Base-by-base conservation (phyloP, 2,113 vertebrate genomes). In the Donacobius atricapilla region DNA sequence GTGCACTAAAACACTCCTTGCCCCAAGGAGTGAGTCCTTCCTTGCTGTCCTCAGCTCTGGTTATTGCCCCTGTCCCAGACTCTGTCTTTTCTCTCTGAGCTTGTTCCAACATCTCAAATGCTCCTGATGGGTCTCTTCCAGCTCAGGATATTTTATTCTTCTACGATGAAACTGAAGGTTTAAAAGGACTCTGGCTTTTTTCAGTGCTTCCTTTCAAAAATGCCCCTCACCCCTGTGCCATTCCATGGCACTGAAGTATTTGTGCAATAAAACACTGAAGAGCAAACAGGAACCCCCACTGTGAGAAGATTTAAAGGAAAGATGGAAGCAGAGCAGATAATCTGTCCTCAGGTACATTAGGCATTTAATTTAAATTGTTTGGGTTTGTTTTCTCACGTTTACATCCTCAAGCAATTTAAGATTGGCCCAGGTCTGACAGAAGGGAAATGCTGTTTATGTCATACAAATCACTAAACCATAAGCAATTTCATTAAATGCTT, bases 391-490 rank as follows among this genome's bases (percentile, higher is more conserved):
- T 72, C 75, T 82, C 79, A 22, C 54, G 21, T 87, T 90, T 73
- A 83, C 83, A 90, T 83, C 89, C 95, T 77, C 45, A 31, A 95
- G 85, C 87, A 92, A 92, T 92, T 84, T 63, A 60, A 87, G 89
- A 93, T 81, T 83, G 56, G 87, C 82, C 82, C n/a, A 24, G 73
- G 79, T 96, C 93, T 89, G 73, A 88, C 60, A 95, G 94, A 94
- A 94, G 92, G 86, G 72, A 87, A 97, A 83, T 27, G 73, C 56
- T 90, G 58, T 65, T 81, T 75, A 56, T 87, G 71, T 81, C 81
- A 83, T 57, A 84, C 87, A 95, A 94, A 94, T 96, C 83, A 72
- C 93, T 91, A 95, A 97, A 83, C 83, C 81, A 94, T 90, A 87
- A 96, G 91, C 83, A 94, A 90, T 88, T 87, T 86, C 94, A 93